phyloP scores from a whole-genome alignment of 2,888 invertebrate genomes.

The Brachyptera putata region DNA sequence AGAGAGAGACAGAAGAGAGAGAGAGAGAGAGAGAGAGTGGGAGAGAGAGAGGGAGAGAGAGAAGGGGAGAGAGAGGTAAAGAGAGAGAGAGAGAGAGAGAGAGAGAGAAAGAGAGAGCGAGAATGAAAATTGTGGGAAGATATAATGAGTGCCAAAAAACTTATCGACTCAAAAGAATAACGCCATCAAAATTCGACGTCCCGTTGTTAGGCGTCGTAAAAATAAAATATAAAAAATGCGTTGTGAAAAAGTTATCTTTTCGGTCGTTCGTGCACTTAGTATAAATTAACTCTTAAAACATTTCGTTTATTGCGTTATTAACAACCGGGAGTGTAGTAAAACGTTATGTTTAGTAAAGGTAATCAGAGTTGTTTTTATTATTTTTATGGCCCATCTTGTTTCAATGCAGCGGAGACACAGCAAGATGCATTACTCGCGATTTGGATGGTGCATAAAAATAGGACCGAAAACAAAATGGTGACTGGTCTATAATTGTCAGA shows the following conservation, averaged over 20 bases:
- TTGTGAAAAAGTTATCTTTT: too few relatives aligned
- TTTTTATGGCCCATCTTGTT: neutral
- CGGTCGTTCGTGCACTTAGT: neutral
- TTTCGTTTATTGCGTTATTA: slow-evolving; percentile 15
- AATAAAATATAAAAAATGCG: neutral
- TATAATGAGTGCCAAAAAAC: neutral
- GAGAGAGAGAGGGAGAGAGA: too few relatives aligned
- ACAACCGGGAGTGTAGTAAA: slow-evolving; percentile 6
- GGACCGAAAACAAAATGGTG: too few relatives aligned
- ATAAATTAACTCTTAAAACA: slow-evolving; percentile 7
- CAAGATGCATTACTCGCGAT: too few relatives aligned
- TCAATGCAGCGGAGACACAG: too few relatives aligned
- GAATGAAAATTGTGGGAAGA: neutral
- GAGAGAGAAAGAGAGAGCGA: too few relatives aligned
- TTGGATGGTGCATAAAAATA: too few relatives aligned
- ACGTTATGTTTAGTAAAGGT: neutral
- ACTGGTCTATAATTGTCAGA: too few relatives aligned
- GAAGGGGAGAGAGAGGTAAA: too few relatives aligned
- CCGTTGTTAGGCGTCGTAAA: slow-evolving; percentile 2
- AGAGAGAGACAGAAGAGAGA: too few relatives aligned
- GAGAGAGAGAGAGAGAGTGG: too few relatives aligned
- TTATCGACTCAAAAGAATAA: neutral
- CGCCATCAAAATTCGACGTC: neutral
- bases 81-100: too few relatives aligned
- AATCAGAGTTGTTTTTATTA: slow-evolving; percentile 9